Base-by-base conservation (phyloP, 2,888 invertebrate species). In the Lasioglossum marginatum region DNA sequence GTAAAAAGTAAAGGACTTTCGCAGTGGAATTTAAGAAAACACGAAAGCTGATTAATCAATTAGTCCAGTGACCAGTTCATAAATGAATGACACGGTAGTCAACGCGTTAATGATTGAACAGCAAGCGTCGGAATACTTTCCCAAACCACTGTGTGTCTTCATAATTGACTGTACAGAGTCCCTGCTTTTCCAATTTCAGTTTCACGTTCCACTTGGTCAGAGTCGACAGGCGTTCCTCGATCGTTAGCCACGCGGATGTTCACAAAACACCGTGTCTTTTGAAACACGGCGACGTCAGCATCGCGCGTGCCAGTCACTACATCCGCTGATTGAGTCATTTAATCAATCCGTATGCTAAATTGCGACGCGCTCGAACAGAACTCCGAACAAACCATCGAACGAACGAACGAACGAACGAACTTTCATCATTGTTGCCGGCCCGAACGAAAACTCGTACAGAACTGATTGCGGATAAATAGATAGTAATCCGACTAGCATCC, bases 321-420 rank as follows among this genome's bases (percentile, higher is more conserved):
- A 66, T 77, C 48, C 52, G 23, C 27, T 40, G 60, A 76, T 48
- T 77, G 31, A 80, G 76, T 80, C 68, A 68, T 66, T 52, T 68
- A 80, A 80, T 80, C 76, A 52, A 80, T 68, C 77, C 16, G 52
- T 40, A 63, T 45, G 68, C 66, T 37, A 77, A 80, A 68, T 77
- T 66, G 66, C 77, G 68, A 52, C 52, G 31, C 4, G 77, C 71
- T 57, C 70, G 71, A 45, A 71, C 27, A 34, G 45, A 43, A 60
- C 43, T 77, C 16, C 16, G 71, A 57, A 74, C 34, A 48, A 66
- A 78, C 43, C 31, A 57, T 52, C 23, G 52, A 52, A 52, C 52
- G 52, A 52, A 14, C 77, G 57, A 40, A 37, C 27, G 45, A 45
- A 23, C 52, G 52, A 52, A 10, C 78, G 57, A 40, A 37, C 27